Percentiles rank a stretch among this genome's conserved stretches.
Evolutionary conservation across 2,113 vertebrate genomes (phyloP).

Genomic region (Crotalus horridus): DNA sequence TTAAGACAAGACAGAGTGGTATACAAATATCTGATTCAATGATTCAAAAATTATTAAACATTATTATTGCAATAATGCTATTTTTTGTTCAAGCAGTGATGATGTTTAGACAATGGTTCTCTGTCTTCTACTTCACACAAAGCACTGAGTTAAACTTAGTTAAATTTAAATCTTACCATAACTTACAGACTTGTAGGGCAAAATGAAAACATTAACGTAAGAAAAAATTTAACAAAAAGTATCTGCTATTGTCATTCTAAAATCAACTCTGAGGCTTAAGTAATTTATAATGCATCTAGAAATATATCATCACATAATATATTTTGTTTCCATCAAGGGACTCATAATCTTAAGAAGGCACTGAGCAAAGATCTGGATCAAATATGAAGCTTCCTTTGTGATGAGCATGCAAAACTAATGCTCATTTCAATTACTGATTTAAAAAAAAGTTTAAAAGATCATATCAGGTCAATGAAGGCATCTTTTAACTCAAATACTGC

Average conservation of each 20-base stretch:
- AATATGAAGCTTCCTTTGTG: not conserved
- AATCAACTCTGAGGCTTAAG: not conserved
- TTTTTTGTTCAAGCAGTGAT: not conserved
- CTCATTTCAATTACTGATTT: conserved; percentile 29
- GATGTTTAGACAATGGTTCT: not conserved
- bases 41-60: not conserved
- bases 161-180: not conserved
- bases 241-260: not conserved
- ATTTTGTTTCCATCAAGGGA: not conserved
- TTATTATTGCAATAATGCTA: not conserved
- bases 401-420: conserved; percentile 13
- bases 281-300: not conserved
- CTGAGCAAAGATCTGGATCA: conserved; percentile 17
- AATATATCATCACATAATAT: not conserved
- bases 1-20: too few relatives aligned
- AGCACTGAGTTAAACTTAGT: not conserved
- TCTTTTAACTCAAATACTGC: conserved; percentile 38
- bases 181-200: not conserved
- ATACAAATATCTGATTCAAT: not conserved
- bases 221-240: not conserved
- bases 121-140: not conserved
- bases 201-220: not conserved
- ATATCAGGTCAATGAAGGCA: conserved; percentile 11
- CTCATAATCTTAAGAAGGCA: not conserved
- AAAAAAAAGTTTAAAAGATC: conserved; percentile 36